Base-by-base conservation (phyloP, 1,140 invertebrate genomes). In the Metopolophium dirhodum region DNA sequence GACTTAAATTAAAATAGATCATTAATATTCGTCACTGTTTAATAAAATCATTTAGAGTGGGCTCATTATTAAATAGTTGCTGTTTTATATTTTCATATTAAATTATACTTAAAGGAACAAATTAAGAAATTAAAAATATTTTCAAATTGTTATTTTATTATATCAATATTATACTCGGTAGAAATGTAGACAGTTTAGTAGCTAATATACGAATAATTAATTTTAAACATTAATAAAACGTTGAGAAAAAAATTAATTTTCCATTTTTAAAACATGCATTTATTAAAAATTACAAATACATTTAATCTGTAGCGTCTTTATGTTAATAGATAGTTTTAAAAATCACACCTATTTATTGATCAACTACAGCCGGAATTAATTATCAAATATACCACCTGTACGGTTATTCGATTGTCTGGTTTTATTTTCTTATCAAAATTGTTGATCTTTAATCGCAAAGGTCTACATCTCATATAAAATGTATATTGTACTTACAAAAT, bases 21-120 rank as follows among this genome's bases (percentile, higher is more conserved):
- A 68, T n/a, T 68, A 68, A 68, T 68, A 68, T 68, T 68, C 61
- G 61, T n/a, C 30, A 68, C 61, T 68, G n/a, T 68, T 61, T 61
- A 30, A 30, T 61, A 61, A 30, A 61, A 61, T 30, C 26, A 61
- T 26, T 57, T 7, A 30, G 26, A 61, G 26, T 61, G 26, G 9
- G 30, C 8, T 61, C 3, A 41, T 30, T 61, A 61, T 61, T 61
- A 61, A 8, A 68, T 68, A 68, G 30, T 68, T 68, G 9, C 11
- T 30, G 61, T 68, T 14, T 61, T 61, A 61, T 61, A 61, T 30
- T 14, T 68, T 30, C 30, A 14, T n/a, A 68, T 68, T 68, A n/a
- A 68, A 68, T 68, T 68, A 68, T 41, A 41, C 41, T 41, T 14
- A 4, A 37, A 37, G 30, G 11, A n/a, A 30, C 26, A 68, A 30